A percentile compares a stretch with the other conserved stretches of the same genome.
Evolutionary conservation across 2,797 vertebrate species (phyloP).

Genomic region (Channa striata): DNA sequence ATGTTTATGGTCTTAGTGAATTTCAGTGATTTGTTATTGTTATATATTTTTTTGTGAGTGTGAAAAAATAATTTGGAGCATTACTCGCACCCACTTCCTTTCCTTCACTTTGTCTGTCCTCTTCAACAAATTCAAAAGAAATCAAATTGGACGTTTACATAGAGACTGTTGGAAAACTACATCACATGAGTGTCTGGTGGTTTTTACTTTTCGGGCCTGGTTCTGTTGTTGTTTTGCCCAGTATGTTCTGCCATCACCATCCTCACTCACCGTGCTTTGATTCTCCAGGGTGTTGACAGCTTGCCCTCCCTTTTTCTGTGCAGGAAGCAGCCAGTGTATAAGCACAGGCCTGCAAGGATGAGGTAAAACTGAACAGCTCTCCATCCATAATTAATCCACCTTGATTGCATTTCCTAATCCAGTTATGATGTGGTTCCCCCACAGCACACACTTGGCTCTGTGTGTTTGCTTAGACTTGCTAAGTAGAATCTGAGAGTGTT

Average conservation of each 20-base stretch:
- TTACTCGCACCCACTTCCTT: too few species aligned
- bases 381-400: conserved; percentile 82
- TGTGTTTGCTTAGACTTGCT: conserved; percentile 53
- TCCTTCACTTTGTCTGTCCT: not conserved
- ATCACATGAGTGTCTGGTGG: not conserved
- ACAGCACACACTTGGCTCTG: conserved; percentile 46
- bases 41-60: too few species aligned
- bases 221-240: not conserved
- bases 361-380: conserved; percentile 60
- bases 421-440: conserved; percentile 66
- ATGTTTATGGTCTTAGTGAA: too few species aligned
- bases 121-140: not conserved
- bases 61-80: too few species aligned
- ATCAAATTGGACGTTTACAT: not conserved
- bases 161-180: not conserved
- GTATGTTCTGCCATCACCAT: conserved; percentile 4
- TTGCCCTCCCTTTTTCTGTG: conserved; percentile 32
- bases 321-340: conserved; percentile 40
- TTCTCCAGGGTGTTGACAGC: conserved; percentile 40
- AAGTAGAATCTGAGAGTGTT: conserved; percentile 39
- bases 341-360: conserved; percentile 45
- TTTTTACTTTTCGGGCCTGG: not conserved
- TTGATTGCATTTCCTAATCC: conserved; percentile 83
- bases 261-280: conserved; percentile 29
- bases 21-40: too few species aligned